A percentile compares a stretch with the other conserved stretches of the same genome.
Conservation (phyloP, 1,140 invertebrate species). For the Paralvinella palmiformis region DNA sequence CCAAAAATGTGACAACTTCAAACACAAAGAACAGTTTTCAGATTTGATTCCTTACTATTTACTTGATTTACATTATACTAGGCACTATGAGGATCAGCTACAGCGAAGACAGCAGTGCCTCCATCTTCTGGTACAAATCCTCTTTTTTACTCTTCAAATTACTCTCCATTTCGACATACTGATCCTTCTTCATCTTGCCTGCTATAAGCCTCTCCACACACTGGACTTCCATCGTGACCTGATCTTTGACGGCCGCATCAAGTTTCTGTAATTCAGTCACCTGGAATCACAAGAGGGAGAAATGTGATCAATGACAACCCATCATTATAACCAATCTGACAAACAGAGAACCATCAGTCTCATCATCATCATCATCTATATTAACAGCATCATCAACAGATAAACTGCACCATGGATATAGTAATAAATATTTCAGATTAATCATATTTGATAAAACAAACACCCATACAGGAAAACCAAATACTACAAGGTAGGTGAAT, state of each 20-base stretch:
- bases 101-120: constrained; percentile 54
- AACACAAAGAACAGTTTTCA: too few relatives aligned
- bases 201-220: constrained; percentile 61
- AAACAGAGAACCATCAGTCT: not conserved
- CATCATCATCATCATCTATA: not conserved
- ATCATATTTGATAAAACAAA: not conserved
- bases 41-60: too few relatives aligned
- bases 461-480: too few relatives aligned
- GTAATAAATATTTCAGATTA: not conserved
- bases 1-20: too few relatives aligned
- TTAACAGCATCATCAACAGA: not conserved
- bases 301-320: not conserved
- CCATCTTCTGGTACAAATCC: constrained; percentile 63
- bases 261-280: constrained; percentile 61
- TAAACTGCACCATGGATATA: not conserved
- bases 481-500: too few relatives aligned
- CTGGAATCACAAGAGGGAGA: constrained; percentile 32
- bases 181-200: constrained; percentile 61
- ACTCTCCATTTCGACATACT: constrained; percentile 61
- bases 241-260: constrained; percentile 54
- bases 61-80: too few relatives aligned
- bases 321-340: not conserved
- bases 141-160: constrained; percentile 60
- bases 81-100: constrained; percentile 26
- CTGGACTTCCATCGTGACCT: constrained; percentile 34